Conservation (phyloP, 92 coral and sea anemone species). For the Anthopleura xanthogrammica region DNA sequence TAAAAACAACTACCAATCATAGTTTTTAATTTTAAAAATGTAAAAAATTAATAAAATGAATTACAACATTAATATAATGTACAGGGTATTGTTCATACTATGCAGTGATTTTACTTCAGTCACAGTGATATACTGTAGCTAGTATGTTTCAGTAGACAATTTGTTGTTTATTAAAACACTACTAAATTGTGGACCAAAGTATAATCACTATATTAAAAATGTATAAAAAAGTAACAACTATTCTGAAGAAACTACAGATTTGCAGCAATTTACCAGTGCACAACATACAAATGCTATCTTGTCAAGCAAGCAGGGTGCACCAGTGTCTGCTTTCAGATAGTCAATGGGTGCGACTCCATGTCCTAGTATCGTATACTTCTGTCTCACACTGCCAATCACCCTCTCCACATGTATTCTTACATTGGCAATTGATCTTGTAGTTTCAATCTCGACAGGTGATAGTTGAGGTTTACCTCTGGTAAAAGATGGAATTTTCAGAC, state of each 20-base stretch:
- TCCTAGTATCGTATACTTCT: constrained; percentile 62
- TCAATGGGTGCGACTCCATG: constrained; percentile 48
- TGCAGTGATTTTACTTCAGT: too few species aligned
- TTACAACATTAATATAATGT: too few species aligned
- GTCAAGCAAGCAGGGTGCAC: constrained; percentile 47
- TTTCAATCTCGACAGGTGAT: constrained; percentile 41
- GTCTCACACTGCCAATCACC: constrained; percentile 55
- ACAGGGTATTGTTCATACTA: too few species aligned
- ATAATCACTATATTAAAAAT: too few species aligned
- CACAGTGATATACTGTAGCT: too few species aligned
- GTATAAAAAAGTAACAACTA: neutral
- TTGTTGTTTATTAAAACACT: too few species aligned
- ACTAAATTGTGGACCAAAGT: too few species aligned
- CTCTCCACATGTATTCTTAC: constrained; percentile 66
- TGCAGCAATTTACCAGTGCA: constrained; percentile 68
- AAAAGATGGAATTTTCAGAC: constrained; percentile 38
- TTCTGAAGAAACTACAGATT: constrained; percentile 54
- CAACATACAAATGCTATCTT: constrained; percentile 67
- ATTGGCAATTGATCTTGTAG: constrained; percentile 59
- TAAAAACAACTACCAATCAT: too few species aligned
- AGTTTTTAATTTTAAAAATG: too few species aligned
- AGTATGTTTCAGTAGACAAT: too few species aligned
- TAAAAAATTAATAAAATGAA: too few species aligned
- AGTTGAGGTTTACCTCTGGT: constrained; percentile 55
- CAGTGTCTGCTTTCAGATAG: constrained; percentile 47